Base-by-base conservation (phyloP, 2,113 vertebrate genomes). In the Manacus vitellinus region DNA sequence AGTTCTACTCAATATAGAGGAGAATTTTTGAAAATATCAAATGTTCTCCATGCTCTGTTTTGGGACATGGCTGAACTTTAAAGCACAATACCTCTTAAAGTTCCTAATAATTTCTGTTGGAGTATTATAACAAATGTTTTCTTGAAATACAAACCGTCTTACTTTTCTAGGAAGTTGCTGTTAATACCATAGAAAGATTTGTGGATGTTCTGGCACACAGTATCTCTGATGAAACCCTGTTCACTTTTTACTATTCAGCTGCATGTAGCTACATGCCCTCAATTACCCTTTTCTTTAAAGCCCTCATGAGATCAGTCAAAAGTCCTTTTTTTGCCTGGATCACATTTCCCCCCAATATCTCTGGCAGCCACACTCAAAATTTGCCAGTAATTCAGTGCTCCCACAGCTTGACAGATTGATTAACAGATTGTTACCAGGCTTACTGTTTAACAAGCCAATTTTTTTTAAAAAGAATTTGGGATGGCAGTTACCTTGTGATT, bases 401-500 rank as follows among this genome's bases (percentile, higher is more conserved):
- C 89, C 77, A 52, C 87, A 96, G 91, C 81, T 79, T 92, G 84
- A 95, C 87, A 97, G 96, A 91, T 96, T 92, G 95, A 95, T 84
- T 89, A 96, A 95, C 93, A 97, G 93, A 92, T 95, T 97, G 93
- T 87, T 97, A 92, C 84, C 66, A 95, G 84, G 62, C 91, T 95
- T 91, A 76, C 70, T 92, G 66, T 85, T 91, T 75, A 94, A 85
- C 49, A 72, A 65, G 76, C 77, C 86, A 95, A 89, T 63, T 63
- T 41, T 63, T 62, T 91, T 30, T 28, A 70, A 12, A 37, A 74
- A 47, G 65, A 68, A 47, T 62, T 17, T 18, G 8, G 73, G 46
- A 56, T 84, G 77, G 66, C 61, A 78, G 51, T 87, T 96, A 95
- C 84, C 81, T 89, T 87, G 80, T 91, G 89, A 87, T 91, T 89